Base-by-base conservation (phyloP, 2,113 vertebrate genomes). In the Willisornis vidua region DNA sequence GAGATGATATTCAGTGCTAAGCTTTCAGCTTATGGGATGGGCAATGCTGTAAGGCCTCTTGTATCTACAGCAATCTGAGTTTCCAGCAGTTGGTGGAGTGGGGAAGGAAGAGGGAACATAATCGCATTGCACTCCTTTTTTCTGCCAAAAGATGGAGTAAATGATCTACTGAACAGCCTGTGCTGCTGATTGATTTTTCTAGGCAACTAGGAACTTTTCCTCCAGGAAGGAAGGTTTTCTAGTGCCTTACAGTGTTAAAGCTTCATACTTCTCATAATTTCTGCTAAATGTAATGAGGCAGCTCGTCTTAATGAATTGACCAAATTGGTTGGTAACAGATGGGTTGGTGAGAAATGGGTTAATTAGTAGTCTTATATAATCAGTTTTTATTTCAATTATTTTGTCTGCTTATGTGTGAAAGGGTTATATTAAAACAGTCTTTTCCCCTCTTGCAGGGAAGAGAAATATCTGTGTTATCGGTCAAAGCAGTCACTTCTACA, bases 271-370 rank as follows among this genome's bases (percentile, higher is more conserved):
- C 23, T 76, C n/a, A 52, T 85, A 45, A 91, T 85, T 59, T 73
- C 26, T 71, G 68, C 49, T 82, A 70, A 68, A 63, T 41, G 74
- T 94, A 97, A 95, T 81, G 90, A 94, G 88, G 92, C 78, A 70
- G 46, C 52, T 83, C 17, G 10, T 94, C 91, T 89, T 89, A 94
- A 92, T 94, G 65, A 88, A 71, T 81, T 95, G 84, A 81, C 83
- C 78, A 89, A 93, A 93, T 80, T 86, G 67, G 37, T 62, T 93
- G 85, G 82, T 87, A 93, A 66, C 88, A 90, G 94, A 86, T 86
- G 85, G 83, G 72, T 93, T 95, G 92, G 67, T 96, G 95, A 96
- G 52, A 97, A 97, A 95, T 93, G 85, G 88, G 89, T 94, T 95
- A 91, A 94, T 91, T 88, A 87, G 61, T 62, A 83, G 59, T 73